Conservation (phyloP, 1,140 invertebrate genomes). For the Zaprionus ornatus region DNA sequence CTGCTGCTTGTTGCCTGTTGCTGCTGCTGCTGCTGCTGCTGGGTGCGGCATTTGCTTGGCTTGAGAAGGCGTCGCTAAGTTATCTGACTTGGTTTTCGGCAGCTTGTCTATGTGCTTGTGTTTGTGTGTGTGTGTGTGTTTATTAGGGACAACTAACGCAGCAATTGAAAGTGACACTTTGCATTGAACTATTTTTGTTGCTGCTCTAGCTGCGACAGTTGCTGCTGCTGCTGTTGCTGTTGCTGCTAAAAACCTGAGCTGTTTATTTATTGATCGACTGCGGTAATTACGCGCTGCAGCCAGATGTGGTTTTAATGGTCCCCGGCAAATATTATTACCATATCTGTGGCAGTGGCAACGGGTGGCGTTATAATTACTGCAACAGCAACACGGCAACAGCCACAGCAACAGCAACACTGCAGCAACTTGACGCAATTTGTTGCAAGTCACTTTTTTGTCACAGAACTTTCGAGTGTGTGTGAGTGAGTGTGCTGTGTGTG, state of each 20-base stretch:
- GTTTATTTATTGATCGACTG: slow-evolving; percentile 73
- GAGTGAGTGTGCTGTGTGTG: slow-evolving; percentile 2
- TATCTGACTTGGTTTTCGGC: slow-evolving; percentile 36
- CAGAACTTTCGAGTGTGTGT: slow-evolving; percentile 56
- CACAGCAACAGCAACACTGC: slow-evolving; percentile 5
- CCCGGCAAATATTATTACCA: slow-evolving; percentile 63
- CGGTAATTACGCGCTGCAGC: slow-evolving; percentile 59
- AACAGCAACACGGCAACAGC: slow-evolving; percentile 49
- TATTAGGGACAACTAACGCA: slow-evolving; percentile 48
- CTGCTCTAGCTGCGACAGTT: slow-evolving; percentile 3
- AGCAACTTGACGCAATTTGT: slow-evolving; percentile 62
- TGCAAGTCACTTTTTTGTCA: slow-evolving; percentile 60
- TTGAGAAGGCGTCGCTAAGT: slow-evolving; percentile 50
- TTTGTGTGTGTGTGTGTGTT: slow-evolving; percentile 28
- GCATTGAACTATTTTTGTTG: slow-evolving; percentile 26
- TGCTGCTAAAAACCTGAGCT: slow-evolving; percentile 52
- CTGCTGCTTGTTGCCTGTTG: slow-evolving; percentile 14
- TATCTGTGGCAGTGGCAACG: slow-evolving; percentile 62
- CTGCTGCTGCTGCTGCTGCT: slow-evolving; percentile 36
- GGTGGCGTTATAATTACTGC: slow-evolving; percentile 72
- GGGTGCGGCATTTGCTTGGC: slow-evolving; percentile 57
- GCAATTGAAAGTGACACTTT: slow-evolving; percentile 72
- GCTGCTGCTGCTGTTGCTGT: slow-evolving; percentile 13
- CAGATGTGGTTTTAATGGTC: slow-evolving; percentile 38
- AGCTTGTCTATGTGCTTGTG: slow-evolving; percentile 31